Percentiles rank a stretch among this genome's conserved stretches.
These are phyloP conservation scores for Acropora tenuis DNA, from an alignment of 64 coral and sea anemone genomes.

Conservation along the genomic window DNA sequence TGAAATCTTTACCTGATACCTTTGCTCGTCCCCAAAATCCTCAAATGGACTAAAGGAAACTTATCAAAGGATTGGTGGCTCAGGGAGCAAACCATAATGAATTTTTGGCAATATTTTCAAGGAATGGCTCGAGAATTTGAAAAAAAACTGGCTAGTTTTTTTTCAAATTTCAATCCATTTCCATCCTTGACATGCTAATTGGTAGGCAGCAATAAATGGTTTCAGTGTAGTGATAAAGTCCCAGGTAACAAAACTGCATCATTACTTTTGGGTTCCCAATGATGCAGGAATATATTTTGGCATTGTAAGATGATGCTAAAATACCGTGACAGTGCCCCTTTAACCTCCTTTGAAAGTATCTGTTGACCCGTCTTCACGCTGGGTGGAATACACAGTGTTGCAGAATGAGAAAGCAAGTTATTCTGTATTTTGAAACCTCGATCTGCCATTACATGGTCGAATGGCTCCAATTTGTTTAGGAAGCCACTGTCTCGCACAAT, in stretches of 20 bases:
- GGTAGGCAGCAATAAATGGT: not conserved
- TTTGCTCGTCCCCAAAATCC: not conserved
- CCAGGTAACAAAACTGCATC: not conserved
- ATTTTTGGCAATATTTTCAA: constrained; percentile 11
- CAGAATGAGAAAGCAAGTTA: constrained; percentile 29
- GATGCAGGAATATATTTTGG: not conserved
- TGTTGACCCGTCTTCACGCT: constrained; percentile 1
- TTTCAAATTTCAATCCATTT: too few species aligned
- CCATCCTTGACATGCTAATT: not conserved
- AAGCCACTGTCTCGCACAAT: constrained; percentile 40
- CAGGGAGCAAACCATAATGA: not conserved
- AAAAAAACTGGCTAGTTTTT: too few species aligned
- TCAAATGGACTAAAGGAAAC: not conserved
- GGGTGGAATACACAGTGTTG: constrained; percentile 20
- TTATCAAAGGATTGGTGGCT: not conserved
- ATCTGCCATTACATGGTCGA: constrained; percentile 58
- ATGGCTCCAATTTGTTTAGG: constrained; percentile 25
- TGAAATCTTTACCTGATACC: too few species aligned
- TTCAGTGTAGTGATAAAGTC: not conserved
- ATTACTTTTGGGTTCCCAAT: too few species aligned
- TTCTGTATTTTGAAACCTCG: constrained; percentile 49
- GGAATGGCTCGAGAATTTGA: constrained; percentile 2
- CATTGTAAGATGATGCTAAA: not conserved
- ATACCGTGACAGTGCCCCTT: too few species aligned
- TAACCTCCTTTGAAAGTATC: constrained; percentile 28